Base-by-base conservation (phyloP, 2,797 vertebrate genomes). In the Acanthornis magna region DNA sequence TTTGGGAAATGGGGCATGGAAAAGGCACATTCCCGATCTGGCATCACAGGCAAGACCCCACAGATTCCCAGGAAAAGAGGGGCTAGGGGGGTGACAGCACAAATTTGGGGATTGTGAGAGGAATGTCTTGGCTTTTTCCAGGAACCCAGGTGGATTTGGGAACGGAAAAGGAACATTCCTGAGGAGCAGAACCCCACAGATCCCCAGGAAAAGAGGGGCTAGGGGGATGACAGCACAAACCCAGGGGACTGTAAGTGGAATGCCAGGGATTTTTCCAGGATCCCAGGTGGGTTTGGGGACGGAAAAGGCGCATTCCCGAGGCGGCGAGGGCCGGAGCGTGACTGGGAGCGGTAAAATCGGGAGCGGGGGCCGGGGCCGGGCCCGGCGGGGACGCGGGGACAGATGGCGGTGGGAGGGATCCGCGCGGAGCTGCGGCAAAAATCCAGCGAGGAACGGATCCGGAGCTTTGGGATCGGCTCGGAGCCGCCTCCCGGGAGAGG, bases 361-460 rank as follows among this genome's bases (percentile, higher is more conserved):
- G 16, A 55, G 61, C 42, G 75, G 75, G 61, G 50, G 50, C 21
- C 19, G 43, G 34, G 91, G 87, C 76, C 57, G 86, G 83, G 95
- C 76, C 66, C 7, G 48, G 25, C 53, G 81, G 81, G 18, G 62
- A 43, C 8, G 45, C 67, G 84, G 76, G 92, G 91, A 94, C 96
- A 96, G 96, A 91, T 95, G 94, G 67, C 55, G 75, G 96, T 95
- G 93, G 96, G 96, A 93, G 94, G 96, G 77, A 74, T 62, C 79
- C 6, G 32, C n/a, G 83, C 32, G 80, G 78, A 95, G 75, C 61
- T 42, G 29, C 16, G 53, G 86, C 86, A 92, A 94, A 95, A 92
- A 85, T 32, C 80, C 30, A 68, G 81, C 66, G 29, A 50, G 45
- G 77, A 57, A 48, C 18, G 2, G 29, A 65, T 36, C 62, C 7